Conservation (phyloP, 2,888 invertebrate genomes). For the Pecten maximus region DNA sequence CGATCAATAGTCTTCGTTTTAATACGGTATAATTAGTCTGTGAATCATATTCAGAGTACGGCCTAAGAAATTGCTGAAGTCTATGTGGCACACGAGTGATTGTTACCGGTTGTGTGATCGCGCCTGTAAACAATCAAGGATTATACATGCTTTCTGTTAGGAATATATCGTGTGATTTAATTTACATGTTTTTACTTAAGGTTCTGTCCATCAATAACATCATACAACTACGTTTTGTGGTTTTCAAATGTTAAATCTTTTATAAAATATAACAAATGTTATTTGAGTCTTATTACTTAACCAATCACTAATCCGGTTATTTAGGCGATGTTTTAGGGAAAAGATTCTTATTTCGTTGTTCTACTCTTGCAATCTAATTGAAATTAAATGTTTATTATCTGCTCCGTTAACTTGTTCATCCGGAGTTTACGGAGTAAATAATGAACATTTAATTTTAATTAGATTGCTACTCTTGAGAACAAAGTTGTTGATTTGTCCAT, state of each 20-base stretch:
- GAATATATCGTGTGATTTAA: conserved; percentile 14
- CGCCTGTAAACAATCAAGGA: neutral
- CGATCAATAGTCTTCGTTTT: too few species aligned
- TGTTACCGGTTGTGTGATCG: neutral
- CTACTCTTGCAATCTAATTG: too few species aligned
- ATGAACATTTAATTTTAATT: too few species aligned
- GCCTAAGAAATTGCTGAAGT: neutral
- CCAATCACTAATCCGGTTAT: neutral
- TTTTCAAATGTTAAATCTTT: neutral
- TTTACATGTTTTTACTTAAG: neutral
- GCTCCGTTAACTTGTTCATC: too few species aligned
- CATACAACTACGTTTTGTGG: neutral
- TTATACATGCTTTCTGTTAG: conserved; percentile 5
- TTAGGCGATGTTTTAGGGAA: neutral
- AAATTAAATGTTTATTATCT: too few species aligned
- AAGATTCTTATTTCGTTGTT: too few species aligned
- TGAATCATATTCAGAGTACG: neutral
- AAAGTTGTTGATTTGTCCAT: too few species aligned
- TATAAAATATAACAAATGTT: neutral
- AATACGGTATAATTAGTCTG: neutral
- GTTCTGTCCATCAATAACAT: neutral
- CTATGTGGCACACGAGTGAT: neutral
- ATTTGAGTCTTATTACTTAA: too few species aligned
- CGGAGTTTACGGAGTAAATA: too few species aligned
- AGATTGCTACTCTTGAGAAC: too few species aligned